Evolutionary conservation across 1,140 invertebrate species (phyloP).

Genomic region (Drosophila mauritiana): DNA sequence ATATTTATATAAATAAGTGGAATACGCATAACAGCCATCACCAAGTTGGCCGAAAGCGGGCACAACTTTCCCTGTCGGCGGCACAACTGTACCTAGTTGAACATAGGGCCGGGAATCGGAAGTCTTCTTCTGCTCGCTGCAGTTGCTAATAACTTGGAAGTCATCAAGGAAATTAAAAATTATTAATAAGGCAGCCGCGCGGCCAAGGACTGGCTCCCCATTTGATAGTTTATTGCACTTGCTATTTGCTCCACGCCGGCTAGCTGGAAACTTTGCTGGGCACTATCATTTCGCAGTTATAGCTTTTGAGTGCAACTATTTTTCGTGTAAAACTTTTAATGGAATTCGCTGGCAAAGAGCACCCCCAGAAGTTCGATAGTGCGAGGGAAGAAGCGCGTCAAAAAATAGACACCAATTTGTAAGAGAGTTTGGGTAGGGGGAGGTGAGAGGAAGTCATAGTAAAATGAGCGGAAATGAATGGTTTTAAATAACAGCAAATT

Average conservation of each 20-base stretch:
- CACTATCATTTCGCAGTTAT: slow-evolving; percentile 81
- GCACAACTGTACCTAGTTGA: slow-evolving; percentile 12
- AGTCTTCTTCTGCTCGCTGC: slow-evolving; percentile 30
- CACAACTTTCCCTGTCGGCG: slow-evolving; percentile 29
- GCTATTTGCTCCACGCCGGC: slow-evolving; percentile 5
- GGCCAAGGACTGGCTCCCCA: slow-evolving; percentile 43
- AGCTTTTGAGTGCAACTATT: slow-evolving; percentile 82
- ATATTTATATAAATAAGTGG: slow-evolving; percentile 55
- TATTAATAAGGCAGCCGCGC: slow-evolving; percentile 70
- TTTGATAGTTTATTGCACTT: slow-evolving; percentile 73
- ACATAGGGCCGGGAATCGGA: slow-evolving; percentile 9
- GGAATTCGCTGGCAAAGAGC: slow-evolving; percentile 59
- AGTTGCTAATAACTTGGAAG: slow-evolving; percentile 72
- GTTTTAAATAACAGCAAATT: slow-evolving; percentile 83
- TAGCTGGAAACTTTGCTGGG: slow-evolving; percentile 60
- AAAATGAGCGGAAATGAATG: slow-evolving; percentile 83
- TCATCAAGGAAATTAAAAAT: slow-evolving; percentile 83
- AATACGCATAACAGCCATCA: slow-evolving; percentile 60
- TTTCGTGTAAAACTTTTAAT: slow-evolving; percentile 83
- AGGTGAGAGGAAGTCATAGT: slow-evolving; percentile 51
- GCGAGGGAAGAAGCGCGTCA: slow-evolving; percentile 52
- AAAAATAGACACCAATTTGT: slow-evolving; percentile 76
- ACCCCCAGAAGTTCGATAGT: slow-evolving; percentile 54
- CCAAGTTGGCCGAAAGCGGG: slow-evolving; percentile 27
- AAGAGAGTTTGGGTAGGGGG: not conserved